Percentiles rank a stretch among this genome's conserved stretches.
phyloP scores from a whole-genome alignment of 2,797 vertebrate genomes.

The Microtus agrestis region DNA sequence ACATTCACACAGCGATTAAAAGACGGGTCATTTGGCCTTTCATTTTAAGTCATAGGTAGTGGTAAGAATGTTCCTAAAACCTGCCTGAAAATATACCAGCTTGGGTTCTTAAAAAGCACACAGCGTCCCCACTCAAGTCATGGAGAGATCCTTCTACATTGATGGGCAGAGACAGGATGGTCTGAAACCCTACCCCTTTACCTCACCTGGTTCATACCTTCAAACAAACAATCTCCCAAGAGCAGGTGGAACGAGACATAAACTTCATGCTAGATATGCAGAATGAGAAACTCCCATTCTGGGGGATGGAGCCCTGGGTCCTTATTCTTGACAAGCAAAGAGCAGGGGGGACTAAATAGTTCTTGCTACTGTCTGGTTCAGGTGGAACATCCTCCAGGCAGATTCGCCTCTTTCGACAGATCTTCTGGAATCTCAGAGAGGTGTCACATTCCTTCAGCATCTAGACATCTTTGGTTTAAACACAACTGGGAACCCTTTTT shows the following conservation, averaged over 20 bases:
- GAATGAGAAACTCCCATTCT: not conserved
- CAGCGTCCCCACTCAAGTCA: not conserved
- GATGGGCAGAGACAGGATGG: constrained; percentile 37
- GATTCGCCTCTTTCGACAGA: constrained; percentile 16
- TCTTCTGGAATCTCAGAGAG: constrained; percentile 31
- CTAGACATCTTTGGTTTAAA: constrained; percentile 51
- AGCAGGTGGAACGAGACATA: not conserved
- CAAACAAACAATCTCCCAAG: not conserved
- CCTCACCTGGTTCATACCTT: not conserved
- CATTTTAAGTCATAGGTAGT: not conserved
- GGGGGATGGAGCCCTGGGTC: not conserved
- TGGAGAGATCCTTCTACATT: constrained; percentile 12
- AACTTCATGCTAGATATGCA: not conserved
- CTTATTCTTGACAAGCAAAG: not conserved
- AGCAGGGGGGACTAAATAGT: not conserved
- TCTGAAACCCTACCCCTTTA: constrained; percentile 4
- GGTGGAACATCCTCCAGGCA: constrained; percentile 18
- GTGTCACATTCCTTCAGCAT: not conserved
- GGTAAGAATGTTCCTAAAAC: not conserved
- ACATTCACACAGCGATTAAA: constrained; percentile 24
- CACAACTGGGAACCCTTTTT: constrained; percentile 50
- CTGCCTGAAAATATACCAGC: constrained; percentile 13
- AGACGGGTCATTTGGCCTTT: constrained; percentile 28
- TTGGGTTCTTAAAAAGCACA: constrained; percentile 8
- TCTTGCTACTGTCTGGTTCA: not conserved